phyloP scores from a whole-genome alignment of 1,140 invertebrate species.

The Chironomus tepperi region DNA sequence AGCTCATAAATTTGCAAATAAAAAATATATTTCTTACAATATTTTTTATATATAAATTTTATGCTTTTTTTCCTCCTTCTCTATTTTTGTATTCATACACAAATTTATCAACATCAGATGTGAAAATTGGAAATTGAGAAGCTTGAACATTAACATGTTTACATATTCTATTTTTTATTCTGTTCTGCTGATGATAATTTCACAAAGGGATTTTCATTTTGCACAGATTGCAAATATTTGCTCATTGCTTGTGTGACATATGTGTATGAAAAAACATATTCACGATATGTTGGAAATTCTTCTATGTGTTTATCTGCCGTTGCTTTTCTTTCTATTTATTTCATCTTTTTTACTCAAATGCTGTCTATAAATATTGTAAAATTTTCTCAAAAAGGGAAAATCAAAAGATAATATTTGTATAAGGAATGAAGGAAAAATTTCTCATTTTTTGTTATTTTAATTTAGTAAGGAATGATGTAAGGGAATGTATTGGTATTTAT shows the following conservation, averaged over 20 bases:
- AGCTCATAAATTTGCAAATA: slow-evolving; percentile 7
- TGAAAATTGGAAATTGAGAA: slow-evolving; percentile 14
- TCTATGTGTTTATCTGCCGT: too few relatives aligned
- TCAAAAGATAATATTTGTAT: too few relatives aligned
- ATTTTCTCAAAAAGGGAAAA: too few relatives aligned
- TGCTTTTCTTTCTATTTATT: too few relatives aligned
- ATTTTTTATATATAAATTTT: not conserved
- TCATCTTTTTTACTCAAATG: too few relatives aligned
- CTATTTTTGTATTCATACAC: not conserved
- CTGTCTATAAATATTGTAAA: too few relatives aligned
- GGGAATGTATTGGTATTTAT: too few relatives aligned
- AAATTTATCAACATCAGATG: slow-evolving; percentile 9
- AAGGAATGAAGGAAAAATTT: too few relatives aligned
- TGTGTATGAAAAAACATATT: not conserved
- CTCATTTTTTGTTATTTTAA: too few relatives aligned
- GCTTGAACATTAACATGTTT: slow-evolving; percentile 12
- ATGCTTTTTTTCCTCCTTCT: not conserved
- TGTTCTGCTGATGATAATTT: too few relatives aligned
- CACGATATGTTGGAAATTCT: too few relatives aligned
- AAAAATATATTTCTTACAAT: not conserved
- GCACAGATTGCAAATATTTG: slow-evolving; percentile 12
- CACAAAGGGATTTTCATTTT: not conserved
- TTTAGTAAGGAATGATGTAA: too few relatives aligned
- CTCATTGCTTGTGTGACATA: slow-evolving; percentile 5
- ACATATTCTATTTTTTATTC: not conserved